phyloP scores from a whole-genome alignment of 2,113 vertebrate species.

The Syngnathus typhle region DNA sequence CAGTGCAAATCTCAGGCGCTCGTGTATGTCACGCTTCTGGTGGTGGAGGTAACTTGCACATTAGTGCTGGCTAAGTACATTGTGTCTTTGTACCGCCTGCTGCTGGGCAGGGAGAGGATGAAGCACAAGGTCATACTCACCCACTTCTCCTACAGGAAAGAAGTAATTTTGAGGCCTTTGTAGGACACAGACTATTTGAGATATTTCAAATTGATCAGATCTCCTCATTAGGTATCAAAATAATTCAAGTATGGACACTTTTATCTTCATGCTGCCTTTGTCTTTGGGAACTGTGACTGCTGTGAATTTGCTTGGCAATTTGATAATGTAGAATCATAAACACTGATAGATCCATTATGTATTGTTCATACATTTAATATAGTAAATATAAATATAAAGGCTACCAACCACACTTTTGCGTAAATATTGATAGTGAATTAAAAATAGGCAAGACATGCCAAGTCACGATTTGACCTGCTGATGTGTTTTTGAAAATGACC shows the following conservation, averaged over 20 bases:
- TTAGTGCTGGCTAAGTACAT: constrained; percentile 48
- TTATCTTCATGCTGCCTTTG: too few relatives aligned
- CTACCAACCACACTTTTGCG: not conserved
- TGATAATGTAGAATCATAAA: too few relatives aligned
- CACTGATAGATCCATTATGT: too few relatives aligned
- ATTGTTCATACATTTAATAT: too few relatives aligned
- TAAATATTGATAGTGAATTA: not conserved
- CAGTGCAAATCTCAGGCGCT: constrained; percentile 52
- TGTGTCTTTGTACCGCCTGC: constrained; percentile 54
- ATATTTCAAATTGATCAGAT: not conserved
- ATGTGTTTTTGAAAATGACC: not conserved
- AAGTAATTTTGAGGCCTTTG: constrained; percentile 54
- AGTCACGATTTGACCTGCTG: not conserved
- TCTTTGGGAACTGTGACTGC: too few relatives aligned
- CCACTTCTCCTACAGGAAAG: constrained; percentile 63
- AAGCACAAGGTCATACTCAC: constrained; percentile 58
- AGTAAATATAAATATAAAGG: too few relatives aligned
- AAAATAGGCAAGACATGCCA: too few relatives aligned
- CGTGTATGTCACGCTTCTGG: constrained; percentile 46
- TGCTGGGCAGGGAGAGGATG: constrained; percentile 38
- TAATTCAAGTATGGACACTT: too few relatives aligned
- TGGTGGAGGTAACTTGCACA: constrained; percentile 52
- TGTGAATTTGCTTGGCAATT: too few relatives aligned
- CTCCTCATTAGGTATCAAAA: not conserved
- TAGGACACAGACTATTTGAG: constrained; percentile 34